These are phyloP conservation scores for Panagrolaimus sp. DNA, from an alignment of 1,140 invertebrate species.

Conservation along the genomic window DNA sequence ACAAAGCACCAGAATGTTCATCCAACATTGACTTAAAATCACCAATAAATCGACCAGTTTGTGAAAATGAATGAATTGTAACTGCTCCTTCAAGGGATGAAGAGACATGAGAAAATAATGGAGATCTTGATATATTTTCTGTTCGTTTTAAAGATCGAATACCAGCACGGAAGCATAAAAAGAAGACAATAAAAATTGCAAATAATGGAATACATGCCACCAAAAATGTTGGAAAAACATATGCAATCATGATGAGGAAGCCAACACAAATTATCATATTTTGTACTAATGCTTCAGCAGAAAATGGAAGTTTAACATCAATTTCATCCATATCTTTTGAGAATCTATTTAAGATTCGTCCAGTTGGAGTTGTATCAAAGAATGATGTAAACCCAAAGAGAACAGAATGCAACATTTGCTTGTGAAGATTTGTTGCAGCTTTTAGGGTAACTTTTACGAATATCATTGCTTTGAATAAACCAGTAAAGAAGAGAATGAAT, in stretches of 20 bases:
- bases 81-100: constrained; percentile 67
- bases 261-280: constrained; percentile 64
- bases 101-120: constrained; percentile 68
- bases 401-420: constrained; percentile 64
- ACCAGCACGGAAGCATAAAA: constrained; percentile 61
- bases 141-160: constrained; percentile 65
- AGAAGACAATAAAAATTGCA: constrained; percentile 65
- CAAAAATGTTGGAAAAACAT: constrained; percentile 68
- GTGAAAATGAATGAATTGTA: constrained; percentile 68
- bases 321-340: constrained; percentile 69
- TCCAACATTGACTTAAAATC: constrained; percentile 50
- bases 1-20: constrained; percentile 53
- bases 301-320: constrained; percentile 67
- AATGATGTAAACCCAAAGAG: constrained; percentile 65
- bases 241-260: constrained; percentile 65
- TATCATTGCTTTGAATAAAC: constrained; percentile 65
- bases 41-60: constrained; percentile 60
- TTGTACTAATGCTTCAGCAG: constrained; percentile 67
- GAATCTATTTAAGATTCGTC: constrained; percentile 69
- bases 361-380: constrained; percentile 64
- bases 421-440: constrained; percentile 68
- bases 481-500: constrained; percentile 63
- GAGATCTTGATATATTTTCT: constrained; percentile 67
- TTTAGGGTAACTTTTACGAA: constrained; percentile 67
- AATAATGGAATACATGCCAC: constrained; percentile 65